phyloP scores from a whole-genome alignment of 2,113 vertebrate species.

The Thermophis baileyi region DNA sequence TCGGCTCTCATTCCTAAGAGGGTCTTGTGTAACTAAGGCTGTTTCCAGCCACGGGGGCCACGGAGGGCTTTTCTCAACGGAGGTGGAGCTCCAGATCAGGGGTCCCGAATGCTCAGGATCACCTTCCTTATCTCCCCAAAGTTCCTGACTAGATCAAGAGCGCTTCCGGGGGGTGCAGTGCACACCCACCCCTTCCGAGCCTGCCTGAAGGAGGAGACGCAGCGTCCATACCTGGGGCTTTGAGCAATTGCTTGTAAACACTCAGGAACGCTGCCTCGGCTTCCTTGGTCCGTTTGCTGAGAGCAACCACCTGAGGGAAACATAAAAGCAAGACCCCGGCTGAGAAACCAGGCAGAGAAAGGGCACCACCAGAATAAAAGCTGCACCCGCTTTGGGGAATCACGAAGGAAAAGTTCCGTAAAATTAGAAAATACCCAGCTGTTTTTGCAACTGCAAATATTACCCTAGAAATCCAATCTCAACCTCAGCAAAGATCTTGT shows the following conservation, averaged over 20 bases:
- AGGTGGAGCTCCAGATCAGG: background rate
- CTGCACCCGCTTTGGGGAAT: background rate
- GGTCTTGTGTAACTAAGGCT: background rate
- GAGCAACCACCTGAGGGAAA: slow-evolving; percentile 87
- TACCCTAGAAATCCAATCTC: background rate
- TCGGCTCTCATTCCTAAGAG: background rate
- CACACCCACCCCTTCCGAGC: fast-evolving
- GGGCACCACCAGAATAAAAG: background rate
- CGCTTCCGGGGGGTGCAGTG: background rate
- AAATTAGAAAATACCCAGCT: background rate
- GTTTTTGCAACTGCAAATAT: background rate
- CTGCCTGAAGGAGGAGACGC: slow-evolving; percentile 33
- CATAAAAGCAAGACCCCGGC: background rate
- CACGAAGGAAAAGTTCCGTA: background rate
- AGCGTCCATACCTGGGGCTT: slow-evolving; percentile 90
- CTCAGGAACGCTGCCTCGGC: slow-evolving; percentile 94
- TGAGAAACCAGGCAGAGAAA: slow-evolving; percentile 13
- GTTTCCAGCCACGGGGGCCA: background rate
- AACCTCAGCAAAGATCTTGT: slow-evolving; percentile 22
- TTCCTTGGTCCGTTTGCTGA: slow-evolving; percentile 96
- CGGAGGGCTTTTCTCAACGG: background rate
- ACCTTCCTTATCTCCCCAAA: background rate
- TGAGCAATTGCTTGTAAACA: slow-evolving; percentile 93
- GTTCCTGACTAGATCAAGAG: background rate
- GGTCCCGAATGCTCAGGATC: background rate